Base-by-base conservation (phyloP, 2,113 vertebrate species). In the Callospermophilus lateralis region DNA sequence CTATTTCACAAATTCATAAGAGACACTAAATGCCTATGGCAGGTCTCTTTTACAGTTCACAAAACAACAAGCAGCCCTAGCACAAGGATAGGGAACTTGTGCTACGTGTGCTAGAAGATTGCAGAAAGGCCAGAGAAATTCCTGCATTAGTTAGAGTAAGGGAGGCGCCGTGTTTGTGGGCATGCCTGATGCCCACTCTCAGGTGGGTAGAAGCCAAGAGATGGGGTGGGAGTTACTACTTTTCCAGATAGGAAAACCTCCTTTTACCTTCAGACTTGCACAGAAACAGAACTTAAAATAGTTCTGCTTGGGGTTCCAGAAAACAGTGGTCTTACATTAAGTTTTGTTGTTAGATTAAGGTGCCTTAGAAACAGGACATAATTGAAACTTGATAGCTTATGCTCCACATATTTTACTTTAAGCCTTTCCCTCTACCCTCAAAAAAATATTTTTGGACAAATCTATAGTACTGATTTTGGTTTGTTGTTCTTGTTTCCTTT, bases 1-100 rank as follows among this genome's bases (percentile, higher is more conserved):
- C 3, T 48, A 0, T 65, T 90, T 84, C 93, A 70, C 86, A 76
- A 95, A 93, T 95, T 76, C 76, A 61, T 53, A 42, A 51, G 55
- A 19, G 79, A 77, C 42, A 32, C 20, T 74, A 70, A 88, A 24
- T 80, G 28, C 61, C 32, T 37, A 67, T 51, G 72, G 28, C 78
- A 3, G 22, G 32, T 74, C 51, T 76, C 73, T 51, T 84, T 15
- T 55, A 67, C 58, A 26, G 63, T 58, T 32, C 24, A 15, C 0
- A 32, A 58, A 72, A 39, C 24, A 70, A 42, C 67, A 95, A 78
- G 3, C 6, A 22, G 61, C 24, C 8, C 20, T 28, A 73, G 4
- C 6, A 53, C 24, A 65, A 32, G 37, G 37, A 51, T 0, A 55
- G 13, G 24, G 22, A 48, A 55, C 26, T 19, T 4, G 61, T 17